A percentile compares a stretch with the other conserved stretches of the same genome.
Evolutionary conservation across 2,888 invertebrate species (phyloP).

Genomic region (Mesodorylaimus sp.): DNA sequence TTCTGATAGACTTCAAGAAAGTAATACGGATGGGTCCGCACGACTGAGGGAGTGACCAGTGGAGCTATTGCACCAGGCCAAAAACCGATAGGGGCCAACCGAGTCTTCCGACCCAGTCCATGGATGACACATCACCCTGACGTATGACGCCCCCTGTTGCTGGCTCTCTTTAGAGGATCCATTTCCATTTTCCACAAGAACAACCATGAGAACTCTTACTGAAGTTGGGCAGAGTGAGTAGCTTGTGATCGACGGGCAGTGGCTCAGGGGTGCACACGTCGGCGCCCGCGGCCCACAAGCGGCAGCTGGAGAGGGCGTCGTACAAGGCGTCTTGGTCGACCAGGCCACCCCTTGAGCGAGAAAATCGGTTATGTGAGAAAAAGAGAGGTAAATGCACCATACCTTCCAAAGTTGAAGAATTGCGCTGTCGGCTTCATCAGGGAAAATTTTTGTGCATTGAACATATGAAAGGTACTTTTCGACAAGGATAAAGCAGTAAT

Average conservation of each 20-base stretch:
- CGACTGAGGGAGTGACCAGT: too few species aligned
- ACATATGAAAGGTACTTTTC: slow-evolving; percentile 56
- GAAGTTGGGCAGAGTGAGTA: slow-evolving; percentile 59
- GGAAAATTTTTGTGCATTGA: slow-evolving; percentile 55
- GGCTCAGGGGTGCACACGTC: slow-evolving; percentile 85
- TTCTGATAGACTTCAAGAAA: too few species aligned
- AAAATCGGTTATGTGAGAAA: too few species aligned
- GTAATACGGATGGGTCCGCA: too few species aligned
- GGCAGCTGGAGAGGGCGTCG: slow-evolving; percentile 48
- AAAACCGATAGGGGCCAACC: too few species aligned
- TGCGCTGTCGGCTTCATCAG: slow-evolving; percentile 67
- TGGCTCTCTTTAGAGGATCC: too few species aligned
- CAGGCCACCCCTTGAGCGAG: slow-evolving; percentile 32
- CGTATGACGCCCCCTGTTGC: too few species aligned
- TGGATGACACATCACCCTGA: too few species aligned
- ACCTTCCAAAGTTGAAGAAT: slow-evolving; percentile 72
- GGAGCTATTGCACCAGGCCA: too few species aligned
- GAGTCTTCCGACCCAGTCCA: too few species aligned
- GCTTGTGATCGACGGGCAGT: slow-evolving; percentile 53
- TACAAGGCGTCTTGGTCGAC: slow-evolving; percentile 57
- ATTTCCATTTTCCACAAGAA: too few species aligned
- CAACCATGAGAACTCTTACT: slow-evolving; percentile 44
- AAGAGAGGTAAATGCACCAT: too few species aligned
- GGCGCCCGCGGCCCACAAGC: slow-evolving; percentile 62
- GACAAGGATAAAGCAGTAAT: slow-evolving; percentile 59